A percentile compares a stretch with the other conserved stretches of the same genome.
Evolutionary conservation across 2,888 invertebrate genomes (phyloP).

Genomic region (Eupithecia dodoneata): DNA sequence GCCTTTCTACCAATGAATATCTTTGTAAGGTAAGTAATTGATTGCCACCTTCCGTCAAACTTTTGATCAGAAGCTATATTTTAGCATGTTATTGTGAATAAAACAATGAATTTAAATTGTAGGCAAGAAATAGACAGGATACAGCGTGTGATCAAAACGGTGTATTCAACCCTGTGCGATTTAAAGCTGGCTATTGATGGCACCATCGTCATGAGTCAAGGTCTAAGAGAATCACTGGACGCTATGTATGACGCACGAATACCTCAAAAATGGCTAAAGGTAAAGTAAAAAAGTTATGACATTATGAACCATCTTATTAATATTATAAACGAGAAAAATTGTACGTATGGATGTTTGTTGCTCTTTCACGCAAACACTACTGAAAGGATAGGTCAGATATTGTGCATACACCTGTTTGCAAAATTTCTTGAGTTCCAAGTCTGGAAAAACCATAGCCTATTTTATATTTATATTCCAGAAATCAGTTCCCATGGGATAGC

Average conservation of each 20-base stretch:
- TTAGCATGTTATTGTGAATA: background rate
- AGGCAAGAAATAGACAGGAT: conserved; percentile 92
- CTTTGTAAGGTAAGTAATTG: conserved; percentile 87
- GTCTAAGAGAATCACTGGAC: conserved; percentile 93
- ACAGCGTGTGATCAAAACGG: conserved; percentile 92
- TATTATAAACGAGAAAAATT: too few relatives aligned
- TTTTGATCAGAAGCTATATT: background rate
- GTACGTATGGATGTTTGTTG: too few relatives aligned
- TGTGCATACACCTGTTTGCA: too few relatives aligned
- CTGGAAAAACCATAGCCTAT: too few relatives aligned
- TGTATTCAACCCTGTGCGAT: conserved; percentile 92
- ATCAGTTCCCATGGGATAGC: too few relatives aligned
- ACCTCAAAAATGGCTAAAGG: conserved; percentile 96
- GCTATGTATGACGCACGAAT: conserved; percentile 98
- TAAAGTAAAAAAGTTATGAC: conserved; percentile 54
- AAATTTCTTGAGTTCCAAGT: too few relatives aligned
- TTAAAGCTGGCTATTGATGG: conserved; percentile 98
- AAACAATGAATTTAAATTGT: conserved; percentile 20
- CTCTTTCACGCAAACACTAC: too few relatives aligned
- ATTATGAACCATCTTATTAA: background rate
- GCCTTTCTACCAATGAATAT: conserved; percentile 97
- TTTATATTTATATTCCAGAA: too few relatives aligned
- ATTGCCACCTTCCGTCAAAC: background rate
- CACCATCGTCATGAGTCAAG: conserved; percentile 98
- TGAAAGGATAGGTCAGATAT: too few relatives aligned